A percentile compares a stretch with the other conserved stretches of the same genome.
phyloP scores from a whole-genome alignment of 2,888 invertebrate species.

The Macaria liturata region DNA sequence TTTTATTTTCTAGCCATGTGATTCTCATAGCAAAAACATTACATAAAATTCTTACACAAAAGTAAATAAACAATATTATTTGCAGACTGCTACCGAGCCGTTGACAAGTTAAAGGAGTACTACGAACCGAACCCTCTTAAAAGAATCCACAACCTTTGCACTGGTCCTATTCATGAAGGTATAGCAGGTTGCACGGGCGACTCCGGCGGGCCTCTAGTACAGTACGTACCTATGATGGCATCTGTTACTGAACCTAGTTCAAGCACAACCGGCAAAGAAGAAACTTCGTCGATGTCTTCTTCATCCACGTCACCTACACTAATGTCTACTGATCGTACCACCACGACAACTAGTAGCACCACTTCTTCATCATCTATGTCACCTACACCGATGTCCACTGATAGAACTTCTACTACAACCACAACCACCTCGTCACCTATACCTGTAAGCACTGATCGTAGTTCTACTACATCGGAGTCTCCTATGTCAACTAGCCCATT shows the following conservation, averaged over 20 bases:
- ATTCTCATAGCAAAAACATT: no score
- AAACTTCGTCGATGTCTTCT: slow-evolving; percentile 1
- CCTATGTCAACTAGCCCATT: neutral
- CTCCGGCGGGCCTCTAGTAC: slow-evolving; percentile 80
- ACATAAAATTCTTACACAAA: no score
- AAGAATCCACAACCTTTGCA: slow-evolving; percentile 75
- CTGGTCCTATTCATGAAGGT: slow-evolving; percentile 76
- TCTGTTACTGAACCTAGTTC: neutral
- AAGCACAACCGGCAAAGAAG: slow-evolving; percentile 13
- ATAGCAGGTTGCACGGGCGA: slow-evolving; percentile 82
- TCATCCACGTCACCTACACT: neutral
- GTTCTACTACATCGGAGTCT: slow-evolving; percentile 1
- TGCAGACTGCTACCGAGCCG: slow-evolving; percentile 69
- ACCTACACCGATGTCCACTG: slow-evolving; percentile 7
- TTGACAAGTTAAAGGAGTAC: slow-evolving; percentile 56
- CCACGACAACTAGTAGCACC: neutral
- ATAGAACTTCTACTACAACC: slow-evolving; percentile 2
- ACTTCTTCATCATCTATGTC: neutral
- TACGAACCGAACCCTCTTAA: slow-evolving; percentile 68
- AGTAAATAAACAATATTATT: slow-evolving; percentile 6
- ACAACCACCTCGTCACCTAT: slow-evolving; percentile 2
- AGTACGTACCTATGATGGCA: slow-evolving; percentile 38
- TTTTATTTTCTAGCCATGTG: no score
- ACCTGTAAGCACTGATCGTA: slow-evolving; percentile 4
- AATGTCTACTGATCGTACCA: slow-evolving; percentile 6